These are phyloP conservation scores for Cotesia glomerata DNA, from an alignment of 1,140 invertebrate species.

Conservation along the genomic window DNA sequence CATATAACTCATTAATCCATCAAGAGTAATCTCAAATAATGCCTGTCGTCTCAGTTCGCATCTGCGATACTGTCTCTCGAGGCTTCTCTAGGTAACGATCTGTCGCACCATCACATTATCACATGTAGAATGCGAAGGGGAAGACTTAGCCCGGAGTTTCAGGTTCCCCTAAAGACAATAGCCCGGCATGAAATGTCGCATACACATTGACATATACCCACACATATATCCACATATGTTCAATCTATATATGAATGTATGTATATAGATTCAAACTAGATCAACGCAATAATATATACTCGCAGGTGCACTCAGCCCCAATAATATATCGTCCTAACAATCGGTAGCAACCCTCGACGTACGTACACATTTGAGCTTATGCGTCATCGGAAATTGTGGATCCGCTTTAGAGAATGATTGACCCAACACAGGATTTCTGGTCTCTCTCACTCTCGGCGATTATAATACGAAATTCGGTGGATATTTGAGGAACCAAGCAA, in stretches of 20 bases:
- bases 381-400: slow-evolving; percentile 20
- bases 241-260: not conserved
- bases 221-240: not conserved
- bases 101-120: slow-evolving; percentile 6
- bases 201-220: too few relatives aligned
- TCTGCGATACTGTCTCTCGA: slow-evolving; percentile 15
- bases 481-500: too few relatives aligned
- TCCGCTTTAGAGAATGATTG: too few relatives aligned
- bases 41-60: slow-evolving; percentile 10
- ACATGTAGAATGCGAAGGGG: not conserved
- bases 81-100: not conserved
- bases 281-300: slow-evolving; percentile 24
- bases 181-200: not conserved
- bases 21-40: not conserved
- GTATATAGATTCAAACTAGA: not conserved
- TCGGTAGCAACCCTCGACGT: not conserved
- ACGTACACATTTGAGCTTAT: not conserved
- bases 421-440: too few relatives aligned
- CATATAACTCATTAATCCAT: slow-evolving; percentile 22
- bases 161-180: slow-evolving; percentile 3
- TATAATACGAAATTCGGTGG: too few relatives aligned
- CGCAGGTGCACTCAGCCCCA: slow-evolving; percentile 20
- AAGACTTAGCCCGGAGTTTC: not conserved
- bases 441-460: too few relatives aligned
- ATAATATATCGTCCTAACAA: slow-evolving; percentile 30